Evolutionary conservation across 2,113 vertebrate species (phyloP), one percentile per base, ranked within the genome.

Genomic region (Zosterops japonicus): DNA sequence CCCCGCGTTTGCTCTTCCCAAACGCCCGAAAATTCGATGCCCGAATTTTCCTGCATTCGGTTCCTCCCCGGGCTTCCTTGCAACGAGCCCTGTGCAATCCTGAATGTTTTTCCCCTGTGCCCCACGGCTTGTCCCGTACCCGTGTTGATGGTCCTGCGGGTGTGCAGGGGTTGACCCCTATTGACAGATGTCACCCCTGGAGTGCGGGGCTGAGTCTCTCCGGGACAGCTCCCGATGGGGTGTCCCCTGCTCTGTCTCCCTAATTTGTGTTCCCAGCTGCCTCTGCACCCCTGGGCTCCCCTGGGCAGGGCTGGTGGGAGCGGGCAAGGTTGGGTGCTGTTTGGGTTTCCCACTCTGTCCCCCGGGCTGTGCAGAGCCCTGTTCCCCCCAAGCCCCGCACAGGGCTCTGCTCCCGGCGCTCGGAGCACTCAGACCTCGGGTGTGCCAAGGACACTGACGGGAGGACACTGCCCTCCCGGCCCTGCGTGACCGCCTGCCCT

Each of bases 91-190:
- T 11, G 33, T 20, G 19, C 35, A 25, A 1, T 13, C 15, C 22
- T 4, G 0, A 3, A 8, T 18, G 50, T 5, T 47, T 14, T 24
- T 53, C 33, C 59, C 8, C 9, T 9, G 11, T 11, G 31, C 6
- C 15, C 14, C 14, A 5, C 2, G 24, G 24, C 1, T 0, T n/a
- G 18, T 27, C 28, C 25, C 2, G 53, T 22, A 17, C 21, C 27
- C 11, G 3, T 9, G 25, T 8, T 31, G 59, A 52, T 9, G 14
- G 10, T 64, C 36, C 63, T 7, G 9, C 8, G 28, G 5, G 24
- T 29, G 23, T 22, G 35, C 41, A 23, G 29, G 15, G 1, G 3
- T 4, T 55, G 28, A 4, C 6, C 46, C 18, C 5, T 47, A 9
- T 5, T 8, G 29, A 11, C 8, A 13, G 27, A 9, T 57, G 63